Conservation (phyloP, 2,113 vertebrate species). For the Cygnus buccinator region DNA sequence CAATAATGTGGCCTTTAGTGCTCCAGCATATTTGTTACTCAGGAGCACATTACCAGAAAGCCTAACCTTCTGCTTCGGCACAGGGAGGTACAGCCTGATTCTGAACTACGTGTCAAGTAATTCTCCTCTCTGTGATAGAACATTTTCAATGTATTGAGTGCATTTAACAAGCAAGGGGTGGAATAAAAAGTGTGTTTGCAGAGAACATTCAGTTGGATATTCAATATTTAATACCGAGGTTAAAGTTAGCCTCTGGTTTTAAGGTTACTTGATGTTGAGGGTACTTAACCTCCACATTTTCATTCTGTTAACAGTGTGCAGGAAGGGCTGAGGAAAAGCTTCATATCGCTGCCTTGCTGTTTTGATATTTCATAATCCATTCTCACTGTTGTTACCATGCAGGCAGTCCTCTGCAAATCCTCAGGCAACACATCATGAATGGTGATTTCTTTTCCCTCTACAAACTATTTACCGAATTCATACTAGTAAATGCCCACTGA, state of each 20-base stretch:
- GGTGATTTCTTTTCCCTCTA: background rate
- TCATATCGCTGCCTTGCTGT: background rate
- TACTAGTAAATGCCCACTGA: background rate
- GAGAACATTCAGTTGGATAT: background rate
- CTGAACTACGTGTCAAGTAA: background rate
- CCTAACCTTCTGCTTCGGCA: background rate
- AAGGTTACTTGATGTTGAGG: background rate
- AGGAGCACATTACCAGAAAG: background rate
- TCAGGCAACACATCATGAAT: background rate
- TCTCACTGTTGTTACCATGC: background rate
- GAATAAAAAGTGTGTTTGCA: conserved; percentile 5
- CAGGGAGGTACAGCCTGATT: background rate
- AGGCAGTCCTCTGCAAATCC: background rate
- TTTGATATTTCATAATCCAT: background rate
- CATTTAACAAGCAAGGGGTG: background rate
- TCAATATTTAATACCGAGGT: background rate
- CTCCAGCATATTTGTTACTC: background rate
- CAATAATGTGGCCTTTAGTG: background rate
- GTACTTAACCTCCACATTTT: background rate
- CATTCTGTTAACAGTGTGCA: conserved; percentile 3
- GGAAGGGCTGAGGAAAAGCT: conserved; percentile 5
- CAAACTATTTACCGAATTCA: background rate
- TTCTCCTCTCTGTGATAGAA: background rate
- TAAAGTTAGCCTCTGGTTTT: background rate
- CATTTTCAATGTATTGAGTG: background rate